Percentiles rank a stretch among this genome's conserved stretches.
Conservation (phyloP, 2,113 vertebrate genomes). For the Dasyprocta punctata region DNA sequence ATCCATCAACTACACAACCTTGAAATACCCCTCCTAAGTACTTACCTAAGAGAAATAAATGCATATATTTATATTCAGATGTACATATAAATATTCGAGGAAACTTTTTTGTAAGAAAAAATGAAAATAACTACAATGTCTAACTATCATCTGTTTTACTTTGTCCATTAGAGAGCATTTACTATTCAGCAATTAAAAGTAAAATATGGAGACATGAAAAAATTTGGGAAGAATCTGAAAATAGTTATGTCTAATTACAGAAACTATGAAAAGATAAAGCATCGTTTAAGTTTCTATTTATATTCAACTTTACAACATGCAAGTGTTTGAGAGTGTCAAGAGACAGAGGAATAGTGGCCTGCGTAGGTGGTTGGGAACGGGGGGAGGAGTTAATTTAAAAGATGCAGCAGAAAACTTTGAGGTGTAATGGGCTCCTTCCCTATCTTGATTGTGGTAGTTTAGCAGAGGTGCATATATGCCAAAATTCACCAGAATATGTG, state of each 20-base stretch:
- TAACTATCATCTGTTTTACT: neutral
- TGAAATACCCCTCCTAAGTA: neutral
- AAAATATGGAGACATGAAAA: neutral
- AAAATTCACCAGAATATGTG: neutral
- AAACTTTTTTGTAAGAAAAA: neutral
- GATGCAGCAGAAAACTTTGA: neutral
- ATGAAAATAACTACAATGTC: neutral
- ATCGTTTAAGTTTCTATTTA: neutral
- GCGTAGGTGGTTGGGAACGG: fast-evolving
- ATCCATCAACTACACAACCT: neutral
- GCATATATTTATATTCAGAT: neutral
- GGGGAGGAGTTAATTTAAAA: neutral
- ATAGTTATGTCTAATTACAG: neutral
- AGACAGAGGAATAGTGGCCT: neutral
- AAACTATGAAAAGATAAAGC: neutral
- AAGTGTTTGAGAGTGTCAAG: neutral
- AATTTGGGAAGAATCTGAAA: neutral
- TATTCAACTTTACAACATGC: neutral
- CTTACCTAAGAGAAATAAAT: neutral
- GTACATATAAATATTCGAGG: neutral
- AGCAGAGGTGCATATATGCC: neutral
- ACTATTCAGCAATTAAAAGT: neutral
- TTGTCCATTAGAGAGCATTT: neutral
- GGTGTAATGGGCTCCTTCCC: neutral
- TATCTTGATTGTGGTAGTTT: neutral